These are phyloP conservation scores for Lindbergichthys nudifrons DNA, from an alignment of 2,797 vertebrate species.

Conservation along the genomic window DNA sequence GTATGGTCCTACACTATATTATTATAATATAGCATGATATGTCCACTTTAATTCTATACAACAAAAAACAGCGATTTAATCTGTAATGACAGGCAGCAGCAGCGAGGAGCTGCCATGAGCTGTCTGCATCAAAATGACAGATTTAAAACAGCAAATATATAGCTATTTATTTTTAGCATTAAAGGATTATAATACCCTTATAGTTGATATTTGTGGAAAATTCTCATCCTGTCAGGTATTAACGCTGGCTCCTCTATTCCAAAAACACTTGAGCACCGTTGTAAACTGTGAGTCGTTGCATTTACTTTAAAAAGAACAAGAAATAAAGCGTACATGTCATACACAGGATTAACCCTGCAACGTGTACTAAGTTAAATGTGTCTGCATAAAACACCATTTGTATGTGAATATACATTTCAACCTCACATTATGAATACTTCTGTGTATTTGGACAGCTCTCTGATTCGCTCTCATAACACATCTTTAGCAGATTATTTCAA, in stretches of 20 bases:
- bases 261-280: neutral
- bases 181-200: conserved; percentile 3
- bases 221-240: neutral
- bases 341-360: neutral
- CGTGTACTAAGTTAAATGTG: neutral
- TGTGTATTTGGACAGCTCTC: neutral
- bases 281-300: neutral
- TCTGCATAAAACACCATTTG: neutral
- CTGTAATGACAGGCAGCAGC: conserved; percentile 39
- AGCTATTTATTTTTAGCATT: conserved; percentile 54
- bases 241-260: conserved; percentile 13
- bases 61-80: conserved; percentile 40
- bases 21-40: too few relatives aligned
- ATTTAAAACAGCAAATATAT: conserved; percentile 36
- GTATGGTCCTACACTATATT: too few relatives aligned
- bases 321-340: too few relatives aligned
- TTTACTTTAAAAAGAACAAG: neutral
- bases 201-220: conserved; percentile 31
- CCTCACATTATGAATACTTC: neutral
- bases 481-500: conserved; percentile 4
- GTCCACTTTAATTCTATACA: conserved; percentile 31
- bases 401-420: neutral
- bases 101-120: conserved; percentile 33
- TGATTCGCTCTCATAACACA: conserved; percentile 2
- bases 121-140: conserved; percentile 37